These are phyloP conservation scores for Lagenorhynchus albirostris DNA, from an alignment of 2,113 vertebrate genomes.

Conservation along the genomic window DNA sequence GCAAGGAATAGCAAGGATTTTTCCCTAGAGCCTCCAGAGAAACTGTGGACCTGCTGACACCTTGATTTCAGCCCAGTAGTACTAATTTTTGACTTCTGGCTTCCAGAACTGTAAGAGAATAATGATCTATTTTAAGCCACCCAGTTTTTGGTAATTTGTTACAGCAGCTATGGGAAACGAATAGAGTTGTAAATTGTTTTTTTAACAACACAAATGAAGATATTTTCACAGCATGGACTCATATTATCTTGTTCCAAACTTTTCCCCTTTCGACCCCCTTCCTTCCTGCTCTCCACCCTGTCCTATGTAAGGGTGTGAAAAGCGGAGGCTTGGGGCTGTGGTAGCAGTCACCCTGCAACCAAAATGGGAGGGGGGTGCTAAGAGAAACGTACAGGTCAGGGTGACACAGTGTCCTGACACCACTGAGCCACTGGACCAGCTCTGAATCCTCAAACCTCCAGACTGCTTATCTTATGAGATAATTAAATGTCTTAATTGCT, in stretches of 20 bases:
- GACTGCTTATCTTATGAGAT: not conserved
- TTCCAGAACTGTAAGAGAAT: not conserved
- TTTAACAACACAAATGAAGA: not conserved
- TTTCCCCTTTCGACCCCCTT: not conserved
- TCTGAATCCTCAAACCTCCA: not conserved
- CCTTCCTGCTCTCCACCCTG: not conserved
- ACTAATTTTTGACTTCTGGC: not conserved
- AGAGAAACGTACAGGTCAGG: not conserved
- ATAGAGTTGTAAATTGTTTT: not conserved
- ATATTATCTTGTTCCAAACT: not conserved
- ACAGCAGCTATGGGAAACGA: not conserved
- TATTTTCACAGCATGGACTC: not conserved
- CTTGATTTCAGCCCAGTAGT: not conserved
- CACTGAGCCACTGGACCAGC: not conserved
- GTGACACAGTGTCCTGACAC: not conserved
- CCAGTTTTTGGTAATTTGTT: not conserved
- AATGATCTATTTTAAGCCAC: not conserved
- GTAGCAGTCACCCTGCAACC: not conserved
- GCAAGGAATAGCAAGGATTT: not conserved
- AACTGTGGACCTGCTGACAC: not conserved
- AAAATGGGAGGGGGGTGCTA: not conserved
- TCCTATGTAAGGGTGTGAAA: not conserved
- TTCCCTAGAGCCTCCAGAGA: not conserved
- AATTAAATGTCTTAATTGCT: not conserved
- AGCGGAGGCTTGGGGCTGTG: not conserved